These are phyloP conservation scores for Cetoscarus ocellatus DNA, from an alignment of 2,797 vertebrate genomes.

Conservation along the genomic window DNA sequence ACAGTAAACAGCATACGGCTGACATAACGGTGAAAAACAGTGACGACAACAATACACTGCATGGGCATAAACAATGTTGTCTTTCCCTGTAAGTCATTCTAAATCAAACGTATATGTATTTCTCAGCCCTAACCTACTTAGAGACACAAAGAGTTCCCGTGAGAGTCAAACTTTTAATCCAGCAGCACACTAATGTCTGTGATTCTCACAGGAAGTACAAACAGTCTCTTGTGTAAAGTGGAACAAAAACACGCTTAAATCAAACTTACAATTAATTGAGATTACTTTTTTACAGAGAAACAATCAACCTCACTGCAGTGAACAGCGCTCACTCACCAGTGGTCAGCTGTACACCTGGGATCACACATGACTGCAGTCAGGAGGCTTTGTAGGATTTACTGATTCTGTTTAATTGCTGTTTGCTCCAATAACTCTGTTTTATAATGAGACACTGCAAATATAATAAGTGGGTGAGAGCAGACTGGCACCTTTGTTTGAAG, in stretches of 20 bases:
- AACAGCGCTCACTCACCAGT: conserved; percentile 20
- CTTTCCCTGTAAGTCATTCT: too few relatives aligned
- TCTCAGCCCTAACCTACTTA: not conserved
- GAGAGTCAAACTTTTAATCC: conserved; percentile 6
- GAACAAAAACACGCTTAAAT: conserved; percentile 25
- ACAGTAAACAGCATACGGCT: too few relatives aligned
- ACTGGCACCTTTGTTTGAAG: conserved; percentile 37
- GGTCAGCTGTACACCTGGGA: conserved; percentile 49
- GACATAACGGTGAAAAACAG: too few relatives aligned
- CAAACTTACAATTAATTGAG: conserved; percentile 48
- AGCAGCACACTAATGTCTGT: conserved; percentile 2
- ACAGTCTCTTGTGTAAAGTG: conserved; percentile 15
- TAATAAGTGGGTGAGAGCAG: conserved; percentile 38
- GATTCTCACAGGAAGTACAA: conserved; percentile 24
- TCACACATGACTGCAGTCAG: conserved; percentile 29
- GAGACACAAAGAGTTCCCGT: not conserved
- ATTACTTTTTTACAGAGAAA: conserved; percentile 10
- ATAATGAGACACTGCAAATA: conserved; percentile 46
- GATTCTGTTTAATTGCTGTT: conserved; percentile 63
- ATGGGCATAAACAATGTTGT: too few relatives aligned
- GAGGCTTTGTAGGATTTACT: conserved; percentile 51
- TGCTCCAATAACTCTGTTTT: conserved; percentile 53
- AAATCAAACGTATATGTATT: too few relatives aligned
- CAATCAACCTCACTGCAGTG: conserved; percentile 25
- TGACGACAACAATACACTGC: too few relatives aligned